phyloP scores from a whole-genome alignment of 2,797 vertebrate species.

The Eulemur rubriventer region DNA sequence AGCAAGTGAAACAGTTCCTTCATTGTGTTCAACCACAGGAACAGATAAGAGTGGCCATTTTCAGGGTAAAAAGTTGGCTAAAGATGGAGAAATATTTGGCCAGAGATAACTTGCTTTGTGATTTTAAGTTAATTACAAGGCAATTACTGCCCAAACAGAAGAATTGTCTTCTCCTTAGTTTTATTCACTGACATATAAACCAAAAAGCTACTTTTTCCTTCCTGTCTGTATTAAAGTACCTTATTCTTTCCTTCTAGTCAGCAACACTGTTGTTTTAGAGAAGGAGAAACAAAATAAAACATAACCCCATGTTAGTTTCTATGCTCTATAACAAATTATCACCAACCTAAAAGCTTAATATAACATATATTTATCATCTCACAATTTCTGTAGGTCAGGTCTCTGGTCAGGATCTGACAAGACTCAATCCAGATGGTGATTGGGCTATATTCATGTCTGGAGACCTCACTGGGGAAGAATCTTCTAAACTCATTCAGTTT shows the following conservation, averaged over 20 bases:
- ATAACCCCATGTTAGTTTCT: background rate
- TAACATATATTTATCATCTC: background rate
- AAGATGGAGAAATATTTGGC: constrained; percentile 21
- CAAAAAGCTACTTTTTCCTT: background rate
- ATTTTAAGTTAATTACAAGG: constrained; percentile 31
- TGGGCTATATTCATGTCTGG: background rate
- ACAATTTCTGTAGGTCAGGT: background rate
- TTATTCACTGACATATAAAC: constrained; percentile 35
- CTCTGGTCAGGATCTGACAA: background rate
- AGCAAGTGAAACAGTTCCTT: constrained; percentile 1
- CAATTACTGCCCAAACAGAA: background rate
- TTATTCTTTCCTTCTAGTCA: constrained; percentile 11
- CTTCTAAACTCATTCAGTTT: background rate
- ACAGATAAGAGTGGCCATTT: constrained; percentile 34
- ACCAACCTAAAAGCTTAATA: background rate
- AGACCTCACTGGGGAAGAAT: background rate
- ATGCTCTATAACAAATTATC: background rate
- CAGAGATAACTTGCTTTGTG: background rate
- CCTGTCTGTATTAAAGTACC: background rate
- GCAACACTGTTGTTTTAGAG: background rate
- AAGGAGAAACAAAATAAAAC: background rate
- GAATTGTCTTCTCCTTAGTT: background rate
- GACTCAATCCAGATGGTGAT: background rate
- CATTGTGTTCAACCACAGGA: background rate
- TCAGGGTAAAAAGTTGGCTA: background rate